These are phyloP conservation scores for Diachasmimorpha longicaudata DNA, from an alignment of 1,140 invertebrate genomes.

Conservation along the genomic window DNA sequence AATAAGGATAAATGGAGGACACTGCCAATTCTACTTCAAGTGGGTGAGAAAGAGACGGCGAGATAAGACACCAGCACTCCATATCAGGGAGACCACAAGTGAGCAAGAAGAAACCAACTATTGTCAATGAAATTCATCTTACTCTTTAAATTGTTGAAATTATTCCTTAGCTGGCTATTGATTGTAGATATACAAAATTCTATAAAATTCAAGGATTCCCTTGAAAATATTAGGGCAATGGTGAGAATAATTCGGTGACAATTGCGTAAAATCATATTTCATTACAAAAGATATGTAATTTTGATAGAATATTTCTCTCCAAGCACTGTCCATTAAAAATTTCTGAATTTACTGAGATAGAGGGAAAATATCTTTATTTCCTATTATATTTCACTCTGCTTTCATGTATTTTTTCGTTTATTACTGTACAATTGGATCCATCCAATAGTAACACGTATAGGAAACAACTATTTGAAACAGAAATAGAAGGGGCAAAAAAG, in stretches of 20 bases:
- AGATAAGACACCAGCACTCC: not conserved
- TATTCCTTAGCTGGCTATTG: too few species aligned
- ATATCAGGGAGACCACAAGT: not conserved
- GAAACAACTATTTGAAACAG: not conserved
- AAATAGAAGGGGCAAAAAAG: not conserved
- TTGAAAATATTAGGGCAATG: too few species aligned
- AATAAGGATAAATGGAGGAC: constrained; percentile 29
- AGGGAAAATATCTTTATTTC: not conserved
- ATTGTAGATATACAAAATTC: too few species aligned
- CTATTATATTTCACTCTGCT: too few species aligned
- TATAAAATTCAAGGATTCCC: too few species aligned
- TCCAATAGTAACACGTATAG: not conserved
- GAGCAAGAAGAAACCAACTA: not conserved
- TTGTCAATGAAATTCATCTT: not conserved
- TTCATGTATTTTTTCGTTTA: not conserved
- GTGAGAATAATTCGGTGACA: too few species aligned
- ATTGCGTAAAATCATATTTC: too few species aligned
- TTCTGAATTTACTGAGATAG: not conserved
- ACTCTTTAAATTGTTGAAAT: too few species aligned
- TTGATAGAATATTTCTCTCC: too few species aligned
- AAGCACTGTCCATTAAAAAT: too few species aligned
- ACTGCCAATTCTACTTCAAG: not conserved
- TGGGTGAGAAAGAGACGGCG: not conserved
- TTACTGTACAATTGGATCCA: not conserved
- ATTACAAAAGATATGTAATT: too few species aligned